A percentile compares a stretch with the other conserved stretches of the same genome.
These are phyloP conservation scores for Glaucidium brasilianum DNA, from an alignment of 2,113 vertebrate genomes.

Conservation along the genomic window DNA sequence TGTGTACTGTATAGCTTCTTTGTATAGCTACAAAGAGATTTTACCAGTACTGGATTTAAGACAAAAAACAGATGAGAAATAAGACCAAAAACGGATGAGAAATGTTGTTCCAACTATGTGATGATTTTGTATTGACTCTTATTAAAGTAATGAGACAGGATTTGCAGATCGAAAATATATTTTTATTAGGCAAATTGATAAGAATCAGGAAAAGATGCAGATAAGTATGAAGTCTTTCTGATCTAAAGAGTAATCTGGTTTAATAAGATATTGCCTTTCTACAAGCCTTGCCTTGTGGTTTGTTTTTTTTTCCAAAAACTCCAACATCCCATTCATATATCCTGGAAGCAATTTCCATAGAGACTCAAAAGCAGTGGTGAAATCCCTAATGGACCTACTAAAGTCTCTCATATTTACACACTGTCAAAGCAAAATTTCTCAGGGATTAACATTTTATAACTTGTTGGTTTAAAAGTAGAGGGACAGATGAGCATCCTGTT, in stretches of 20 bases:
- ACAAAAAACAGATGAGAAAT: neutral
- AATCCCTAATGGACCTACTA: neutral
- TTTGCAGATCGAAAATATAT: neutral
- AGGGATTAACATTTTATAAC: neutral
- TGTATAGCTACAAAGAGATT: neutral
- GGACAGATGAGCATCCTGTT: neutral
- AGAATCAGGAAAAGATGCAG: neutral
- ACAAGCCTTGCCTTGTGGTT: neutral
- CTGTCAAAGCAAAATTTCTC: accelerated
- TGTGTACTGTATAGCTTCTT: too few relatives aligned
- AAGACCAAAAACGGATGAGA: neutral
- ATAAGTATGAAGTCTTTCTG: neutral
- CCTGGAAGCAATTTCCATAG: neutral
- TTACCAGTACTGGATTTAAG: neutral
- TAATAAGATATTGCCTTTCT: neutral
- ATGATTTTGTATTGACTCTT: neutral
- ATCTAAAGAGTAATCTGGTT: neutral
- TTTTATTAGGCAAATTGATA: neutral
- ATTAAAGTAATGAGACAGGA: neutral
- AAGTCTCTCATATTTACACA: neutral
- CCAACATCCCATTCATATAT: neutral
- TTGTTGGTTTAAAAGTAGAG: neutral
- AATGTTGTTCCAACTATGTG: neutral
- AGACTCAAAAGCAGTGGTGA: neutral
- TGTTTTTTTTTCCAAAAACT: accelerated